Percentiles rank a stretch among this genome's conserved stretches.
Conservation (phyloP, 2,113 vertebrate species). For the Athene noctua region DNA sequence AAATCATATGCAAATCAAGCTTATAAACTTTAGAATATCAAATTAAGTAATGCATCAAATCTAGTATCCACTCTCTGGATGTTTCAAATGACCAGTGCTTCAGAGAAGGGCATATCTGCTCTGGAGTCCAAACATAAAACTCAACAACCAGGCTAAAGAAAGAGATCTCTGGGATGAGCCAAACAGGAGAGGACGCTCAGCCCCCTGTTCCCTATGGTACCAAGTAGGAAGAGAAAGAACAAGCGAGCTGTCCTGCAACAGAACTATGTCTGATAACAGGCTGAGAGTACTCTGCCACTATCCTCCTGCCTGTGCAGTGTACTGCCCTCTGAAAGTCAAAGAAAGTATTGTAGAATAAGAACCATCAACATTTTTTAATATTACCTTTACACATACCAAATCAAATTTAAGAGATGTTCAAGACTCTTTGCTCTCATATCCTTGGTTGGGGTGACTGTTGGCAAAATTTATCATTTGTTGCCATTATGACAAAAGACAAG, state of each 20-base stretch:
- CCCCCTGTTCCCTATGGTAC: not conserved
- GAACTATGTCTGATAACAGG: not conserved
- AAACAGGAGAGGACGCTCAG: not conserved
- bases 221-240: not conserved
- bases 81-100: not conserved
- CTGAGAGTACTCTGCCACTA: not conserved
- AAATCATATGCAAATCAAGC: not conserved
- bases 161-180: not conserved
- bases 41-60: not conserved
- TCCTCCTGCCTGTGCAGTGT: rapidly evolving
- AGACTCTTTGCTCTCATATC: not conserved
- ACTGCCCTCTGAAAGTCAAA: not conserved
- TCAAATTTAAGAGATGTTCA: not conserved
- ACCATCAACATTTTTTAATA: not conserved
- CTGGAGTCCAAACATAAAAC: not conserved
- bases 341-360: not conserved
- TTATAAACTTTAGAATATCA: not conserved
- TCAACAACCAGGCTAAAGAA: not conserved
- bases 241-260: not conserved
- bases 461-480: not conserved
- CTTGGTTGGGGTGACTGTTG: not conserved
- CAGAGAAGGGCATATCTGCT: not conserved
- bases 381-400: not conserved
- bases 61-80: not conserved
- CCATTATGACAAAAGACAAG: not conserved